Conservation (phyloP, 2,888 invertebrate species). For the Pterobdella sp. region DNA sequence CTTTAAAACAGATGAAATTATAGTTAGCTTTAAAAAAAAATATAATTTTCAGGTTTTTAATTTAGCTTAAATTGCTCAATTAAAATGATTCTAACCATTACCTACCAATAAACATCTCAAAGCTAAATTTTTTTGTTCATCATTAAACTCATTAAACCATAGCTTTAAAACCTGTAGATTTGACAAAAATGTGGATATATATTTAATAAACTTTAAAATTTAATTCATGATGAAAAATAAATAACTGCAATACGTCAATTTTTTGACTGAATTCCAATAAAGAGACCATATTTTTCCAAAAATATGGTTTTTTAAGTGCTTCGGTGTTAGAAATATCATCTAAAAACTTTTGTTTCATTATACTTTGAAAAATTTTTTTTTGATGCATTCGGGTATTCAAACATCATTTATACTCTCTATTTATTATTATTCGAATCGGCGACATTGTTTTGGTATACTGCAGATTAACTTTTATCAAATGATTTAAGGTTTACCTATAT, state of each 20-base stretch:
- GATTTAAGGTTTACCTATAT: too few species aligned
- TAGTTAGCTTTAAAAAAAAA: background rate
- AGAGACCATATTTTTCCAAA: background rate
- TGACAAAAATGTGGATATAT: slow-evolving; percentile 13
- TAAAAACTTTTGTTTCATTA: background rate
- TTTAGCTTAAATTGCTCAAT: background rate
- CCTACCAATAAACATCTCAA: slow-evolving; percentile 47
- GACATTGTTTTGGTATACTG: too few species aligned
- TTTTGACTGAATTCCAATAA: background rate
- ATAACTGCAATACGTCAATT: background rate
- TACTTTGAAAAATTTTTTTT: background rate
- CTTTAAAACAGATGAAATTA: slow-evolving; percentile 38
- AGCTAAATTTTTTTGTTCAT: slow-evolving; percentile 48
- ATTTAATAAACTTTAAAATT: background rate
- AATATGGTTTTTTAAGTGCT: background rate
- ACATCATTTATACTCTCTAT: too few species aligned
- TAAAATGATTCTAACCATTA: slow-evolving; percentile 5
- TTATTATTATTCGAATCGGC: too few species aligned
- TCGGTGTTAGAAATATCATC: background rate
- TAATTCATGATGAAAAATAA: slow-evolving; percentile 15
- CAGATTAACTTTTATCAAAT: slow-evolving; percentile 10
- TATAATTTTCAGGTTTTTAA: background rate
- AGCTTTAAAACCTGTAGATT: slow-evolving; percentile 45
- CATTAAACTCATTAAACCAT: slow-evolving; percentile 49
- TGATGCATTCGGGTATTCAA: too few species aligned